Conservation (phyloP, 53 echinoderm and acorn worm species). For the Mesocentrotus franciscanus region DNA sequence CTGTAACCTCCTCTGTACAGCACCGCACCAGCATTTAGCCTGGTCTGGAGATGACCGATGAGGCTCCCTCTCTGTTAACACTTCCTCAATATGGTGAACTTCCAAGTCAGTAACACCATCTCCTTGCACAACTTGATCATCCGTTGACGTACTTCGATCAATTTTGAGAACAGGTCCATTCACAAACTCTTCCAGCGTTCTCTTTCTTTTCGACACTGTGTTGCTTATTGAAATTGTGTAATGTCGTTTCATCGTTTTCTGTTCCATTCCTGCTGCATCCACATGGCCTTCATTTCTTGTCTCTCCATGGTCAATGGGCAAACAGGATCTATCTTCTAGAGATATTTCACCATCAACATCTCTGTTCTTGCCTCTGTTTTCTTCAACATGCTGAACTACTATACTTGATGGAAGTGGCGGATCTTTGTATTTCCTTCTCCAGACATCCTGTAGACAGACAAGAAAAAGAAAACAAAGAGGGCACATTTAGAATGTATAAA, state of each 20-base stretch:
- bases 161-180: constrained; percentile 12
- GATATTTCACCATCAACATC: not conserved
- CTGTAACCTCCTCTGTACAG: not conserved
- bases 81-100: constrained; percentile 58
- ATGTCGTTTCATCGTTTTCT: not conserved
- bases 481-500: not conserved
- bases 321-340: not conserved
- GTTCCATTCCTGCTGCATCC: not conserved
- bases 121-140: not conserved
- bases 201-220: constrained; percentile 50
- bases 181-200: constrained; percentile 41
- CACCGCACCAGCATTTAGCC: not conserved
- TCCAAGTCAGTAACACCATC: not conserved
- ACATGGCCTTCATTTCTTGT: not conserved
- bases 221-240: constrained; percentile 33
- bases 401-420: constrained; percentile 44
- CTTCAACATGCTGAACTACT: constrained; percentile 17
- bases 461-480: not conserved
- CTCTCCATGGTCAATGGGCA: not conserved
- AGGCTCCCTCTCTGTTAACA: constrained; percentile 49
- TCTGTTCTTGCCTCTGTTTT: not conserved
- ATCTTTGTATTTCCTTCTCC: constrained; percentile 62
- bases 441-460: constrained; percentile 42
- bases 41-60: not conserved
- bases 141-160: constrained; percentile 30